Evolutionary conservation across 2,888 invertebrate genomes (phyloP).

Genomic region (Caenorhabditis macrosperma): DNA sequence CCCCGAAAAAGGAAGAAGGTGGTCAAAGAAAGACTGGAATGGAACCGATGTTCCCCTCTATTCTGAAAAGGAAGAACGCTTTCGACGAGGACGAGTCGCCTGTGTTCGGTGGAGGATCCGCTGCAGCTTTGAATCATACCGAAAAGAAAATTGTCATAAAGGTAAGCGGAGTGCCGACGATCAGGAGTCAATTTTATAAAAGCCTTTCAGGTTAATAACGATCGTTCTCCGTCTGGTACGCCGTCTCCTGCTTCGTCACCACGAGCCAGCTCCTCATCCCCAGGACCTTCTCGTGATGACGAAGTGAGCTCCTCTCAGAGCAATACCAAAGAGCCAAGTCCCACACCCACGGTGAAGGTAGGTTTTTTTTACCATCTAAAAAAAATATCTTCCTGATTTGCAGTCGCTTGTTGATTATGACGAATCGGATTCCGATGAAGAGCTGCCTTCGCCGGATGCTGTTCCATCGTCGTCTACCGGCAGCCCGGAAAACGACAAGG

Average conservation of each 20-base stretch:
- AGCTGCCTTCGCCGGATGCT: slow-evolving; percentile 55
- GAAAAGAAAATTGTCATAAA: slow-evolving; percentile 69
- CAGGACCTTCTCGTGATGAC: slow-evolving; percentile 65
- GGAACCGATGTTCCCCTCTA: slow-evolving; percentile 76
- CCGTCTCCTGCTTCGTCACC: slow-evolving; percentile 57
- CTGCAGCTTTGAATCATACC: slow-evolving; percentile 21
- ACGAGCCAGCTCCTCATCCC: slow-evolving; percentile 43
- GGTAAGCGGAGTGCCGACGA: slow-evolving; percentile 29
- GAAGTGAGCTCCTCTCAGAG: slow-evolving; percentile 70
- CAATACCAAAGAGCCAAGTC: slow-evolving; percentile 50
- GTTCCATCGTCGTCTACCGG: slow-evolving; percentile 69
- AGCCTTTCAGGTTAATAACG: slow-evolving; percentile 49
- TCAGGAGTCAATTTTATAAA: slow-evolving; percentile 20
- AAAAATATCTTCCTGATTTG: slow-evolving; percentile 12
- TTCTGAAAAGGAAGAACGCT: slow-evolving; percentile 64
- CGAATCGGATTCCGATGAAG: slow-evolving; percentile 69
- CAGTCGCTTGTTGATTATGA: slow-evolving; percentile 71
- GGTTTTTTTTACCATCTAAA: background rate
- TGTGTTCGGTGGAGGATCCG: slow-evolving; percentile 53
- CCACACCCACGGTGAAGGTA: slow-evolving; percentile 53
- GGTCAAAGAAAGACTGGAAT: slow-evolving; percentile 71
- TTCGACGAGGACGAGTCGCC: slow-evolving; percentile 65
- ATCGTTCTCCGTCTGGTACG: slow-evolving; percentile 58
- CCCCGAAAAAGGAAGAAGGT: slow-evolving; percentile 50
- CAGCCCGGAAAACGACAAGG: slow-evolving; percentile 60